These are phyloP conservation scores for Coryphaenoides rupestris DNA, from an alignment of 2,113 vertebrate species.

Conservation along the genomic window DNA sequence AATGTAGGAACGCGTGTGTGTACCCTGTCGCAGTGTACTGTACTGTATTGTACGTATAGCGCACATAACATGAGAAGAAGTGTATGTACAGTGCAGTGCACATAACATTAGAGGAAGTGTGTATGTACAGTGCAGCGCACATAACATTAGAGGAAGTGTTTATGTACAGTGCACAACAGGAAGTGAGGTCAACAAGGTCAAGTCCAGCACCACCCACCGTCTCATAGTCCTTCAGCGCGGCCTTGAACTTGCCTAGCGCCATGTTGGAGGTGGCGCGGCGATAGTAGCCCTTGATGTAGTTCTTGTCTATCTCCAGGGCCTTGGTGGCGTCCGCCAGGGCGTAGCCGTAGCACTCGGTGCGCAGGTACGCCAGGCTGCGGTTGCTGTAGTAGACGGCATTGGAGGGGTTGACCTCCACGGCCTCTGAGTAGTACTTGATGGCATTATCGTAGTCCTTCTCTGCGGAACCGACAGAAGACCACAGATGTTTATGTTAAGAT, in stretches of 20 bases:
- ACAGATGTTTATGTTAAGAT: not conserved
- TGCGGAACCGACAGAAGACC: constrained; percentile 46
- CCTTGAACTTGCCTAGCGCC: constrained; percentile 93
- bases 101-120: no score
- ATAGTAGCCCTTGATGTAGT: constrained; percentile 94
- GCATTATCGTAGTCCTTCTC: constrained; percentile 94
- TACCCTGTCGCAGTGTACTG: no score
- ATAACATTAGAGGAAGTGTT: no score
- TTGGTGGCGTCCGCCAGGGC: constrained; percentile 87
- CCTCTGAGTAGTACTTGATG: constrained; percentile 87
- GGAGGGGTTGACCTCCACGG: constrained; percentile 82
- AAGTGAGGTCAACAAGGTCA: no score
- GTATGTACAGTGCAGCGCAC: no score
- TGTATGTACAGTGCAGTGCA: no score
- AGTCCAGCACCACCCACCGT: constrained; percentile 73
- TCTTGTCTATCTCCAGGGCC: constrained; percentile 86
- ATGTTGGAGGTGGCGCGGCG: constrained; percentile 92
- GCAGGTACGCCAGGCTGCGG: constrained; percentile 92
- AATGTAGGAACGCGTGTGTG: no score
- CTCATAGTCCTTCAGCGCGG: constrained; percentile 91
- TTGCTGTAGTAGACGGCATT: constrained; percentile 92
- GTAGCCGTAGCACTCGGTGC: constrained; percentile 93
- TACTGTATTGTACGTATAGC: no score
- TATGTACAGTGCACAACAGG: no score
- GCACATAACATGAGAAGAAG: no score